Base-by-base conservation (phyloP, 2,113 vertebrate species). In the Tor tambroides region DNA sequence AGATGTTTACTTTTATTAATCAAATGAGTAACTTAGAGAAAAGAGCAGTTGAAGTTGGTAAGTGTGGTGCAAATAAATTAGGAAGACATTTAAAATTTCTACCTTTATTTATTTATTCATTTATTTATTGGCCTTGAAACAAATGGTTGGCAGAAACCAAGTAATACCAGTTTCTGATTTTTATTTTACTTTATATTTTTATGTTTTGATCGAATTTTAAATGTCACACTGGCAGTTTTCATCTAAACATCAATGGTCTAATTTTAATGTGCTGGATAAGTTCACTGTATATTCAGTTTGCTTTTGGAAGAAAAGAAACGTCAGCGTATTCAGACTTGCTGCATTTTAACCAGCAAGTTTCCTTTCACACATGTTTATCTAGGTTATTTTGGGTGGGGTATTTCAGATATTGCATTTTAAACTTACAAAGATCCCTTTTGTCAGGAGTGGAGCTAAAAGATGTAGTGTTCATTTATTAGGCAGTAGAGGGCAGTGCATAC, bases 401-500 rank as follows among this genome's bases (percentile, higher is more conserved):
- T 21, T 4, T 38, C 3, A 5, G 8, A 71, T 71, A 19, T 2
- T 71, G 8, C 6, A 11, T 35, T 72, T 23, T 72, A 3, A 49
- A 43, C 2, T 10, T 11, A 2, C 0, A 43, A 10, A 2, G 41
- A 43, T 10, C 2, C 41, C 1, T 10, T 43, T 43, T 11, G 9
- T 69, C 17, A 4, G 8, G 2, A 4, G 35, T 2, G 59, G 12
- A 82, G 35, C 67, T 72, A 0, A 54, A 63, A 26, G 7, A 6
- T 51, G n/a, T 26, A 17, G 3, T 71, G 38, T 74, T 28, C 61
- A 41, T 30, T 80, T 7, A 61, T 41, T 41, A n/a, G 72, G 17
- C 93, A 85, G 41, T 83, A 91, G 92, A 84, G 91, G 93, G 85
- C 89, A 86, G 74, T 88, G 71, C 80, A 59, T 32, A 46, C 28